phyloP scores from a whole-genome alignment of 1,140 invertebrate species.

The Vollenhovia emeryi region DNA sequence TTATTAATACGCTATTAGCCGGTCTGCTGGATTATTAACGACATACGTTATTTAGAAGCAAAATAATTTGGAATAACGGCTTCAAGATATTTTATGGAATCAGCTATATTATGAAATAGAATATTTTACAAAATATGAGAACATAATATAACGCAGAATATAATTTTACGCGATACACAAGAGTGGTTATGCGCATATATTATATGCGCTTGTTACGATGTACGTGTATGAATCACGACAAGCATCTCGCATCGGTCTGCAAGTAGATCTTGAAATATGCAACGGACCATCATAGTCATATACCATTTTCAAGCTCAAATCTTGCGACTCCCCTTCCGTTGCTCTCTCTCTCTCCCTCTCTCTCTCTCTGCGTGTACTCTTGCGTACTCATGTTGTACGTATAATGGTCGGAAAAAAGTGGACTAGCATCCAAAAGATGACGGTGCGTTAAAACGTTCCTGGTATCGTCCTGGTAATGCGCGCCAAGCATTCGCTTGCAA shows the following conservation, averaged over 20 bases:
- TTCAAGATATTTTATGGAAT: constrained; percentile 50
- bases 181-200: constrained; percentile 36
- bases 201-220: not conserved
- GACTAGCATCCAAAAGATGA: constrained; percentile 59
- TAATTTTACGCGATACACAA: constrained; percentile 51
- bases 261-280: constrained; percentile 74
- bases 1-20: not conserved
- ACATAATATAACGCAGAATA: not conserved
- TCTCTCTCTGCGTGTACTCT: constrained; percentile 48
- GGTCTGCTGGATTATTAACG: constrained; percentile 28
- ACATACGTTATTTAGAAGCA: constrained; percentile 34
- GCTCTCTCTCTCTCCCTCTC: too few species aligned
- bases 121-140: not conserved
- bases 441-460: constrained; percentile 53
- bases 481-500: not conserved
- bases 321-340: constrained; percentile 57
- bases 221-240: constrained; percentile 3
- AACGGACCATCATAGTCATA: constrained; percentile 73
- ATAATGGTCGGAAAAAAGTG: constrained; percentile 59
- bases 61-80: constrained; percentile 19
- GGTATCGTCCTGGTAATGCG: constrained; percentile 60
- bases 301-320: constrained; percentile 67
- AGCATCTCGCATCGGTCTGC: constrained; percentile 47
- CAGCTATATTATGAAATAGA: not conserved
- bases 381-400: constrained; percentile 33